Evolutionary conservation across 1,140 invertebrate species (phyloP).

Genomic region (Hetaerina americana): DNA sequence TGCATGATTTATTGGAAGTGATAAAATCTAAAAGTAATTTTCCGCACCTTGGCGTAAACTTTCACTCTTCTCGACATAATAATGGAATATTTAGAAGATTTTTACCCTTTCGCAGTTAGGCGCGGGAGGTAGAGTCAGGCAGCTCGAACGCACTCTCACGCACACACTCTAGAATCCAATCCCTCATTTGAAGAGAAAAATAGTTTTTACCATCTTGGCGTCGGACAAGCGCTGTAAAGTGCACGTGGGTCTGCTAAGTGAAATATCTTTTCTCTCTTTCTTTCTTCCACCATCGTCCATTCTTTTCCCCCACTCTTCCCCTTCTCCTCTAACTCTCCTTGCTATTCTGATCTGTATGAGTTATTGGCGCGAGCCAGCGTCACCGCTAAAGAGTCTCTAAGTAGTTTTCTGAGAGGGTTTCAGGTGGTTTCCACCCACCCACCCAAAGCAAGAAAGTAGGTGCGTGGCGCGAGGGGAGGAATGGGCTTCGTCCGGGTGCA

Average conservation of each 20-base stretch:
- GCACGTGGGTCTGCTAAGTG: not conserved
- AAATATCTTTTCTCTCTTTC: not conserved
- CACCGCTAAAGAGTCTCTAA: not conserved
- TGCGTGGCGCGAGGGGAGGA: not conserved
- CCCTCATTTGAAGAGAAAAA: not conserved
- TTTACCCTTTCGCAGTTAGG: too few relatives aligned
- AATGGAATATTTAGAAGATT: too few relatives aligned
- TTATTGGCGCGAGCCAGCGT: not conserved
- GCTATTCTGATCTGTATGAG: too few relatives aligned
- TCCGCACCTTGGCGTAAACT: too few relatives aligned
- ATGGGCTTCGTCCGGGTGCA: not conserved
- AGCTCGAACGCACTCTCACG: too few relatives aligned
- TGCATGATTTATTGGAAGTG: too few relatives aligned
- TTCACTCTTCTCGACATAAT: too few relatives aligned
- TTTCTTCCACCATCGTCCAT: not conserved
- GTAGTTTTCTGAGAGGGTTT: not conserved
- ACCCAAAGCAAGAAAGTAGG: not conserved
- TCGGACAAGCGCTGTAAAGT: not conserved
- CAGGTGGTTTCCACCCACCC: not conserved
- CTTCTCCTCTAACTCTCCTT: too few relatives aligned
- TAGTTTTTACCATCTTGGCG: not conserved
- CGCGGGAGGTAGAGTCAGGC: too few relatives aligned
- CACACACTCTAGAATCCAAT: not conserved
- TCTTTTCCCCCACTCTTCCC: too few relatives aligned
- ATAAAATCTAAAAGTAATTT: too few relatives aligned